A percentile compares a stretch with the other conserved stretches of the same genome.
phyloP scores from a whole-genome alignment of 2,113 vertebrate species.

The Bos indicus region DNA sequence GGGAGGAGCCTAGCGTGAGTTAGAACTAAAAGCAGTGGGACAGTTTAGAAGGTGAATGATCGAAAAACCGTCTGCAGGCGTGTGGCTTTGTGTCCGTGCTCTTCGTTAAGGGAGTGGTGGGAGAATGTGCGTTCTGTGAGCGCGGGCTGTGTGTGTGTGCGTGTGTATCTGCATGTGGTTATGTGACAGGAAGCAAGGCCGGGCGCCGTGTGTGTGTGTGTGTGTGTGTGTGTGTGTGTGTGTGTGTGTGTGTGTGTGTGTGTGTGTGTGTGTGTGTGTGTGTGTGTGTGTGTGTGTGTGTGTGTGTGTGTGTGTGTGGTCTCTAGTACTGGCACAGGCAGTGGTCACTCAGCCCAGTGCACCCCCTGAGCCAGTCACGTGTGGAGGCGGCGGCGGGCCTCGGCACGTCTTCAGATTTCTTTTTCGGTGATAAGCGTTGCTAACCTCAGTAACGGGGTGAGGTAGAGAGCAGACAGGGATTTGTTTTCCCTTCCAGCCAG shows the following conservation, averaged over 20 bases:
- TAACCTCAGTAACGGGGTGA: not conserved
- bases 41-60: not conserved
- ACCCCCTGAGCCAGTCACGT: not conserved
- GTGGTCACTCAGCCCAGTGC: not conserved
- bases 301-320: rapidly evolving
- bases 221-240: too few relatives aligned
- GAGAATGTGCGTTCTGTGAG: not conserved
- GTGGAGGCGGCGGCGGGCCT: not conserved
- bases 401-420: not conserved
- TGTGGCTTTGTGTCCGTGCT: not conserved
- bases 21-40: not conserved
- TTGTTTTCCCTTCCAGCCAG: not conserved
- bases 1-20: not conserved
- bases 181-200: not conserved
- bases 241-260: rapidly evolving
- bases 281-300: too few relatives aligned
- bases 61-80: not conserved
- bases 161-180: rapidly evolving
- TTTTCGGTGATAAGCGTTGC: not conserved
- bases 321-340: not conserved
- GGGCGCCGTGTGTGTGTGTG: not conserved
- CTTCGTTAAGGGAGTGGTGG: not conserved
- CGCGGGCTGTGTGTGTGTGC: not conserved
- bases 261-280: too few relatives aligned
- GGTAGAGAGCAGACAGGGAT: not conserved